Conservation (phyloP, 2,113 vertebrate genomes). For the Nycticebus coucang region DNA sequence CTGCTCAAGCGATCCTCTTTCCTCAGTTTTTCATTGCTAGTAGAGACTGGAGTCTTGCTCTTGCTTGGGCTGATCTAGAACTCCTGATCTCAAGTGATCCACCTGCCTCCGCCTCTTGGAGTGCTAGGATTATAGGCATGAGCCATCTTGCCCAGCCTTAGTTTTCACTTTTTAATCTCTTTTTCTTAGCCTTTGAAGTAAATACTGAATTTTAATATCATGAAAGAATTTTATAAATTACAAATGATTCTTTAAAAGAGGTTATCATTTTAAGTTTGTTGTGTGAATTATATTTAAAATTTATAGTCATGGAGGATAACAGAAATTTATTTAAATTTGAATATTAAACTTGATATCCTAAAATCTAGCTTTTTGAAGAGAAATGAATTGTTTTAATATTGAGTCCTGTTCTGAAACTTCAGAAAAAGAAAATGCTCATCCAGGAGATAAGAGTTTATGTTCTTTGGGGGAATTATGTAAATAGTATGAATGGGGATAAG, state of each 20-base stretch:
- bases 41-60: too few species aligned
- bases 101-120: too few species aligned
- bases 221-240: constrained; percentile 21
- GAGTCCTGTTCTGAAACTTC: constrained; percentile 23
- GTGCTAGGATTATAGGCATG: too few species aligned
- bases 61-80: too few species aligned
- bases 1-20: too few species aligned
- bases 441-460: background rate
- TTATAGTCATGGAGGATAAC: constrained; percentile 1
- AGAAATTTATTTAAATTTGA: constrained; percentile 32
- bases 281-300: constrained; percentile 28
- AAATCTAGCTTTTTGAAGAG: constrained; percentile 31
- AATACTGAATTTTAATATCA: constrained; percentile 35
- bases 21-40: too few species aligned
- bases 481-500: background rate
- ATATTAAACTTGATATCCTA: background rate
- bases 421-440: constrained; percentile 24
- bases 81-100: too few species aligned
- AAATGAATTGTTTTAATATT: constrained; percentile 33
- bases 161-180: constrained; percentile 27
- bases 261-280: background rate
- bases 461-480: background rate
- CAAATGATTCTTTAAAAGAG: constrained; percentile 22
- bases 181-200: constrained; percentile 38
- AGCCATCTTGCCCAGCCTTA: background rate